Base-by-base conservation (phyloP, 2,888 invertebrate genomes). In the Clistopyga incitator region DNA sequence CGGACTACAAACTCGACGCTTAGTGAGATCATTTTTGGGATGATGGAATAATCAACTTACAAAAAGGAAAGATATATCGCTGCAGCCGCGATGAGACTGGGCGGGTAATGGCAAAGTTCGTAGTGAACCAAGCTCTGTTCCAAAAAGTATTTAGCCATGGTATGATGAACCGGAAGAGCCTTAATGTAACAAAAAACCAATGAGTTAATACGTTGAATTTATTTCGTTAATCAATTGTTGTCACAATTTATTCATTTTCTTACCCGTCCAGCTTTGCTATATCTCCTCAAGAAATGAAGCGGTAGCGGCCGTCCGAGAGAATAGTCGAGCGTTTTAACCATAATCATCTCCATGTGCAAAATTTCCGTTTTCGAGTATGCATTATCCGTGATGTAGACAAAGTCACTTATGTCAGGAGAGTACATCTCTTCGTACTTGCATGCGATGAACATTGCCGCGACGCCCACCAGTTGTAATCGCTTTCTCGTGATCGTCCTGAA, bases 381-480 rank as follows among this genome's bases (percentile, higher is more conserved):
- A 91, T 97, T 96, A 93, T 98, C 98, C 11, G 98, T 97, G 76
- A 99, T 97, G 92, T 97, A 98, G 15, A 97, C 97, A 94, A 98
- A 98, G 93, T 99, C 99, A 6, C 94, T 94, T 25, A 98, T 95
- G 61, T 97, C 97, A 0, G 99, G 98, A 1, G 97, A 95, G 90
- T 96, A 98, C 90, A 98, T 96, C 94, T 99, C 99, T 94, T 99
- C 99, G 90, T 98, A 99, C 93, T 99, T 99, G 90, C 97, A 96
- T 0, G 99, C 98, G 75, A 99, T 95, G 89, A 98, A 96, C 95
- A 99, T 95, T 0, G 98, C 96, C 0, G 98, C 96, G 0, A 98
- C 96, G 3, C 98, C 99, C 13, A 98, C 97, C 85, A 99, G 94
- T 92, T 99, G 99, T 81, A 99, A 94, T 87, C 96, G 95, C 86